Conservation (phyloP, 1,140 invertebrate species). For the Drosophila pallidifrons region DNA sequence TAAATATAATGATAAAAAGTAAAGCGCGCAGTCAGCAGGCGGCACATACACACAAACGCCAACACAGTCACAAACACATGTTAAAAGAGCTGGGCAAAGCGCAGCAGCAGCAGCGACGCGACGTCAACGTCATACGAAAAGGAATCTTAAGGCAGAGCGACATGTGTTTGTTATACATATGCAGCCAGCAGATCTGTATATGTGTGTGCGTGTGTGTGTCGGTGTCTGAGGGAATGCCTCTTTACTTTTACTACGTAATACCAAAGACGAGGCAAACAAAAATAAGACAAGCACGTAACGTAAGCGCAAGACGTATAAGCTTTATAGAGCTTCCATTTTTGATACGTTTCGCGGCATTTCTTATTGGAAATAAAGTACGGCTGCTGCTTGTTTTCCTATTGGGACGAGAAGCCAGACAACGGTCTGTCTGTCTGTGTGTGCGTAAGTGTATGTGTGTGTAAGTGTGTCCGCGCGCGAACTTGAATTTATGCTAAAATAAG, state of each 20-base stretch:
- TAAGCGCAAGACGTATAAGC: conserved; percentile 50
- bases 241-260: conserved; percentile 71
- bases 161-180: conserved; percentile 63
- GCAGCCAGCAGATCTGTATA: conserved; percentile 28
- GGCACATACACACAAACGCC: conserved; percentile 37
- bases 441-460: conserved; percentile 21
- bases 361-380: conserved; percentile 18
- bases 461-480: conserved; percentile 49
- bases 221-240: conserved; percentile 64
- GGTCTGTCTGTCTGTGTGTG: conserved; percentile 36
- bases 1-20: conserved; percentile 74
- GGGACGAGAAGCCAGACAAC: conserved; percentile 42
- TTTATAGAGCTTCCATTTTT: conserved; percentile 54
- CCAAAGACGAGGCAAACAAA: conserved; percentile 32
- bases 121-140: conserved; percentile 54
- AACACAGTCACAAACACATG: conserved; percentile 24
- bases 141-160: conserved; percentile 65
- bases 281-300: conserved; percentile 32
- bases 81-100: conserved; percentile 37
- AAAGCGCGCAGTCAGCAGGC: conserved; percentile 56
- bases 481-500: conserved; percentile 50
- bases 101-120: conserved; percentile 27
- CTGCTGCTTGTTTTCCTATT: conserved; percentile 25
- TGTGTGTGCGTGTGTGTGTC: conserved; percentile 39
- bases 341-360: conserved; percentile 61